Percentiles rank a stretch among this genome's conserved stretches.
Conservation (phyloP, 2,797 vertebrate genomes). For the Xyrichtys novacula region DNA sequence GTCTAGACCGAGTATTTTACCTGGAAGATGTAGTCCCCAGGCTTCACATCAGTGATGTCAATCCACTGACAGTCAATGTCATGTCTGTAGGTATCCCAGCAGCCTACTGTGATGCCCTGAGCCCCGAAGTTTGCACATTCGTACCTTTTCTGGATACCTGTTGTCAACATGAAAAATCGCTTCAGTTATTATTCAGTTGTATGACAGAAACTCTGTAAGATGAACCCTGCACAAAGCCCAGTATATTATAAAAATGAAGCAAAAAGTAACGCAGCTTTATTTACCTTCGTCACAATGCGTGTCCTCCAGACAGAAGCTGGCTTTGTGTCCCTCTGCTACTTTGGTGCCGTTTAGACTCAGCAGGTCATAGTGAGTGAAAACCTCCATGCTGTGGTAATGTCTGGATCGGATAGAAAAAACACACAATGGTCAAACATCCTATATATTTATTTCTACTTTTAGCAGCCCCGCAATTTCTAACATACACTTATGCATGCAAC, state of each 20-base stretch:
- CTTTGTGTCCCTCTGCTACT: constrained; percentile 97
- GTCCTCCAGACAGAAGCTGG: constrained; percentile 98
- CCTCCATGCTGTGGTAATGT: constrained; percentile 98
- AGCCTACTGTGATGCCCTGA: constrained; percentile 95
- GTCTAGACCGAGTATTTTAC: constrained; percentile 61
- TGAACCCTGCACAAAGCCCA: neutral
- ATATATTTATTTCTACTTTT: neutral
- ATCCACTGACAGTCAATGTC: constrained; percentile 99
- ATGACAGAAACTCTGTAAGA: neutral
- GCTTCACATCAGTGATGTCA: constrained; percentile 92
- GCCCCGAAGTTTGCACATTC: constrained; percentile 95
- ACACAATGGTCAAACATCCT: constrained; percentile 7
- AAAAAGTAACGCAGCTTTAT: constrained; percentile 26
- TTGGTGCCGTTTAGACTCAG: constrained; percentile 93
- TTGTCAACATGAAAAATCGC: neutral
- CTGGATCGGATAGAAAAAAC: constrained; percentile 72
- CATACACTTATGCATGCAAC: neutral
- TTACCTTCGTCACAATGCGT: constrained; percentile 92
- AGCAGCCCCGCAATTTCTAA: neutral
- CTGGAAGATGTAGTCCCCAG: constrained; percentile 94
- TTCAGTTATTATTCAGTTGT: too few relatives aligned
- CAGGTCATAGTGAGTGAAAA: constrained; percentile 96
- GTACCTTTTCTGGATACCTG: constrained; percentile 89
- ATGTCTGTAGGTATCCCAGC: constrained; percentile 95
- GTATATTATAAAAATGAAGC: neutral